phyloP scores from a whole-genome alignment of 2,888 invertebrate species.

The Netelia inedita region DNA sequence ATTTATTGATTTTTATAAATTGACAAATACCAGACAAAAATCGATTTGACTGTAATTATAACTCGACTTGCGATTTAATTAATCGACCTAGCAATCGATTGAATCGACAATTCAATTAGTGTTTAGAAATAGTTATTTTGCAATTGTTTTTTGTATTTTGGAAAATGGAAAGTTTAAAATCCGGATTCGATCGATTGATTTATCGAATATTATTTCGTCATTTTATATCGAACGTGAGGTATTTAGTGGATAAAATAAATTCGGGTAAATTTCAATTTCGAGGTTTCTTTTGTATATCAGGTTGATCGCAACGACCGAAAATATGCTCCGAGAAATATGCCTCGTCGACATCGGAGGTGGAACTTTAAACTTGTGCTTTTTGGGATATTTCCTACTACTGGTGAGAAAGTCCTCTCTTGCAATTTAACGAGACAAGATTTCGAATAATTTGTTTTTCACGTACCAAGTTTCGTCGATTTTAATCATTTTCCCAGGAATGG shows the following conservation, averaged over 20 bases:
- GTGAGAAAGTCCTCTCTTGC: conserved; percentile 28
- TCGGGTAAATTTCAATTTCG: neutral
- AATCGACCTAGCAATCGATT: too few relatives aligned
- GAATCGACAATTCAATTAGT: too few relatives aligned
- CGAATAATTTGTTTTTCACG: neutral
- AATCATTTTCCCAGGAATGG: conserved; percentile 75
- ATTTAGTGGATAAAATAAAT: neutral
- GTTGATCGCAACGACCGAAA: conserved; percentile 48
- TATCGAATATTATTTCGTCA: neutral
- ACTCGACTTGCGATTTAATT: neutral
- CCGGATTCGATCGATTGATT: too few relatives aligned
- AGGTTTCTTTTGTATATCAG: neutral
- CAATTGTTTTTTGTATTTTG: neutral
- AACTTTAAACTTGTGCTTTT: conserved; percentile 66
- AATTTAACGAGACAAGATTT: conserved; percentile 2
- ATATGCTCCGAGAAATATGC: conserved; percentile 65
- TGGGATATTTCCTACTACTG: conserved; percentile 68
- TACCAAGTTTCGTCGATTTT: neutral
- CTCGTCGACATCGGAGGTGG: conserved; percentile 68
- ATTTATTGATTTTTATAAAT: neutral
- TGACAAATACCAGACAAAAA: neutral
- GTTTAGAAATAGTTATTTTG: neutral
- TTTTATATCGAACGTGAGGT: neutral
- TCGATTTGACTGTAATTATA: neutral
- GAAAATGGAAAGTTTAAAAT: too few relatives aligned